Percentiles rank a stretch among this genome's conserved stretches.
phyloP scores from a whole-genome alignment of 2,113 vertebrate genomes.

The Tetrao urogallus region DNA sequence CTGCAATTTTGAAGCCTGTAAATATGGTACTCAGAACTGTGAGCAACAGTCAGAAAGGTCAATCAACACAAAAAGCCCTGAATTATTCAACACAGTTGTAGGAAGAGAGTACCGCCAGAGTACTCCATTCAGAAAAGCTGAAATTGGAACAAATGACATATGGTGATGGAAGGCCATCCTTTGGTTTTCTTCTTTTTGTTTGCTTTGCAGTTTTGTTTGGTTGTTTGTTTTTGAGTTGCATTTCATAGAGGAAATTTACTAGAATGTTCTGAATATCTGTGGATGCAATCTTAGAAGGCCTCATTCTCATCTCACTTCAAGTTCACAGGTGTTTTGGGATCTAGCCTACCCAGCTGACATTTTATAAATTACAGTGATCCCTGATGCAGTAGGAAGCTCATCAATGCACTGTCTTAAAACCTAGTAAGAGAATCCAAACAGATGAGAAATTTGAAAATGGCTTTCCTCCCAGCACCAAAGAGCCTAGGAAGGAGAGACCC shows the following conservation, averaged over 20 bases:
- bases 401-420: background rate
- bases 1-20: background rate
- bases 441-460: background rate
- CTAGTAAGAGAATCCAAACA: background rate
- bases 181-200: background rate
- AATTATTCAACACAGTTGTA: background rate
- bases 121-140: background rate
- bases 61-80: background rate
- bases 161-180: background rate
- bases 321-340: background rate
- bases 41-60: background rate
- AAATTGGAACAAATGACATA: background rate
- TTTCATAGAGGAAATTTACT: background rate
- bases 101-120: background rate
- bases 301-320: background rate
- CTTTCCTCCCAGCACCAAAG: background rate
- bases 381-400: background rate
- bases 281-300: background rate
- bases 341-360: accelerated
- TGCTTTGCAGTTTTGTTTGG: background rate
- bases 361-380: background rate
- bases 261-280: background rate
- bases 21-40: background rate
- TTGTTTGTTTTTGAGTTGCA: background rate
- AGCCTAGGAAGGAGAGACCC: background rate